Conservation (phyloP, 2,113 vertebrate genomes). For the Ictalurus furcatus region DNA sequence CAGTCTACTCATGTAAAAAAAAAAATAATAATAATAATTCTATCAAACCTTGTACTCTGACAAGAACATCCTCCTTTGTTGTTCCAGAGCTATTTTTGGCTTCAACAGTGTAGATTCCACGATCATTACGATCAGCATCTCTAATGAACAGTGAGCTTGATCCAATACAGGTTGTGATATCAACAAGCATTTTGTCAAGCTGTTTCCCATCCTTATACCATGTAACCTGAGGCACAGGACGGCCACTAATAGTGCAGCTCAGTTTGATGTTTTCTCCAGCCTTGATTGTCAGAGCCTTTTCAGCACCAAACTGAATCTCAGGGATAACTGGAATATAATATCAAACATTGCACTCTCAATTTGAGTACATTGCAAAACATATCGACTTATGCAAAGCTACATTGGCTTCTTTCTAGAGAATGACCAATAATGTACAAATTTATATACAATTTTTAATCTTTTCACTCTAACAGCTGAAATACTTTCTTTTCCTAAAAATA, state of each 20-base stretch:
- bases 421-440: background rate
- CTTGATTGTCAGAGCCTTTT: conserved; percentile 84
- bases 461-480: background rate
- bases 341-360: conserved; percentile 13
- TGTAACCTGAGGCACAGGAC: conserved; percentile 88
- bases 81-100: conserved; percentile 91
- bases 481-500: background rate
- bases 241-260: conserved; percentile 84
- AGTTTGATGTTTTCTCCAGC: conserved; percentile 90
- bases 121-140: conserved; percentile 87
- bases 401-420: background rate
- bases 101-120: conserved; percentile 90
- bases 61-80: conserved; percentile 83
- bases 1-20: background rate
- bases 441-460: background rate
- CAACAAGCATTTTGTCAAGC: conserved; percentile 89
- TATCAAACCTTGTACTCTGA: conserved; percentile 91
- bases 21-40: background rate
- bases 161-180: conserved; percentile 86
- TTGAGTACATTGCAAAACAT: background rate
- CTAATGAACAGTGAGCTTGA: conserved; percentile 88
- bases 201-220: conserved; percentile 95
- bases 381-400: background rate
- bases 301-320: conserved; percentile 86
- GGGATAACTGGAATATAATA: conserved; percentile 82